These are phyloP conservation scores for Drosophila leontia DNA, from an alignment of 1,140 invertebrate species.

Conservation along the genomic window DNA sequence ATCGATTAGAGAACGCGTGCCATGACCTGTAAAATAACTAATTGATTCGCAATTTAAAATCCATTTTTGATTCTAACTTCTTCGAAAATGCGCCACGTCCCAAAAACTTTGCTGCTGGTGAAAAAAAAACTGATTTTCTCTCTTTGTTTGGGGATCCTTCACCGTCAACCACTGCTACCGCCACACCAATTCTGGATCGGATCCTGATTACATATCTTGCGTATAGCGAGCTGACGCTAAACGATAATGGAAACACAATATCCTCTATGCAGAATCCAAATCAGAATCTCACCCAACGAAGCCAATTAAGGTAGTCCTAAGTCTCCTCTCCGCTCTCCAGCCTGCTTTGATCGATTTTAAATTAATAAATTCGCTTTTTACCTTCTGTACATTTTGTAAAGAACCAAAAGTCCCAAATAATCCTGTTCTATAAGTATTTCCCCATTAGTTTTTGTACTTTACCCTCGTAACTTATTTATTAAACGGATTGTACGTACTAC, in stretches of 20 bases:
- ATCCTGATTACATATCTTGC: slow-evolving; percentile 24
- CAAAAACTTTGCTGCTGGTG: slow-evolving; percentile 26
- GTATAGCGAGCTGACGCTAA: slow-evolving; percentile 76
- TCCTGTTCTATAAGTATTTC: slow-evolving; percentile 27
- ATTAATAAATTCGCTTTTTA: neutral
- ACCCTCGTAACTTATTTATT: slow-evolving; percentile 31
- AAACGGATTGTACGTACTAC: slow-evolving; percentile 34
- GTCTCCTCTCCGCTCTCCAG: neutral
- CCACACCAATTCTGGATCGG: slow-evolving; percentile 46
- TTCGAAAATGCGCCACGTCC: slow-evolving; percentile 23
- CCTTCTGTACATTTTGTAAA: slow-evolving; percentile 35
- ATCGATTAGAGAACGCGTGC: slow-evolving; percentile 39
- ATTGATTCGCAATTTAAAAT: slow-evolving; percentile 34
- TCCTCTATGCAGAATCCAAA: slow-evolving; percentile 54
- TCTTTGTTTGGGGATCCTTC: slow-evolving; percentile 39
- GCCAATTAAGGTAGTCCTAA: slow-evolving; percentile 43
- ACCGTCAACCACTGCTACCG: slow-evolving; percentile 23
- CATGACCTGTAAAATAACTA: slow-evolving; percentile 17
- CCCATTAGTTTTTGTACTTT: slow-evolving; percentile 3
- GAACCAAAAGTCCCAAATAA: slow-evolving; percentile 15
- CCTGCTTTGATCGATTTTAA: neutral
- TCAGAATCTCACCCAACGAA: slow-evolving; percentile 55
- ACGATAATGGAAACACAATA: slow-evolving; percentile 74
- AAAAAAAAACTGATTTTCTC: slow-evolving; percentile 44
- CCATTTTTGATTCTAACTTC: slow-evolving; percentile 38